Evolutionary conservation across 2,797 vertebrate genomes (phyloP).

Genomic region (Monodelphis domestica): DNA sequence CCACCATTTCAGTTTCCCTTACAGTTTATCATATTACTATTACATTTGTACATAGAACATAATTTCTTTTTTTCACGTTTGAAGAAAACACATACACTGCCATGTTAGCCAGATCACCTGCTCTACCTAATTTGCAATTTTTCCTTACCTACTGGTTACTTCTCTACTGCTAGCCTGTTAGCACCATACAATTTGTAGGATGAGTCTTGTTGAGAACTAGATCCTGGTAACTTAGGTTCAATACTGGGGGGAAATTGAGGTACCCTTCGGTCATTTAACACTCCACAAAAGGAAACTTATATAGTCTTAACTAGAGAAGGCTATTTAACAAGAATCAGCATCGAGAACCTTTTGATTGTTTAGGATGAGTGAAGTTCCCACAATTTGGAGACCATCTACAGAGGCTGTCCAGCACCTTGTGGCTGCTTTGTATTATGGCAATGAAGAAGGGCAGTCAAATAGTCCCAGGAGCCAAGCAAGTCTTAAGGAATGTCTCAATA

Average conservation of each 20-base stretch:
- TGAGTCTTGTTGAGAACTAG: not conserved
- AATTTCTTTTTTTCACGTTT: no score
- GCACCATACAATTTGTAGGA: no score
- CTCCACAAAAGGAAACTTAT: not conserved
- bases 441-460: not conserved
- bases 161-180: no score
- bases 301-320: not conserved
- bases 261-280: not conserved
- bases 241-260: not conserved
- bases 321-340: not conserved
- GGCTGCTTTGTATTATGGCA: not conserved
- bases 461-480: not conserved
- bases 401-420: not conserved
- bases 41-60: no score
- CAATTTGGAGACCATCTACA: no score
- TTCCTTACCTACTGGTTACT: no score
- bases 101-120: no score
- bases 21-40: no score
- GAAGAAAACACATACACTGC: no score
- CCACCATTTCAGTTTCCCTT: no score
- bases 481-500: not conserved
- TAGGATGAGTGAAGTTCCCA: not conserved
- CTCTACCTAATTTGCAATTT: no score
- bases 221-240: not conserved
- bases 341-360: no score